Evolutionary conservation across 2,888 invertebrate species (phyloP).

Genomic region (Callinectes sapidus): DNA sequence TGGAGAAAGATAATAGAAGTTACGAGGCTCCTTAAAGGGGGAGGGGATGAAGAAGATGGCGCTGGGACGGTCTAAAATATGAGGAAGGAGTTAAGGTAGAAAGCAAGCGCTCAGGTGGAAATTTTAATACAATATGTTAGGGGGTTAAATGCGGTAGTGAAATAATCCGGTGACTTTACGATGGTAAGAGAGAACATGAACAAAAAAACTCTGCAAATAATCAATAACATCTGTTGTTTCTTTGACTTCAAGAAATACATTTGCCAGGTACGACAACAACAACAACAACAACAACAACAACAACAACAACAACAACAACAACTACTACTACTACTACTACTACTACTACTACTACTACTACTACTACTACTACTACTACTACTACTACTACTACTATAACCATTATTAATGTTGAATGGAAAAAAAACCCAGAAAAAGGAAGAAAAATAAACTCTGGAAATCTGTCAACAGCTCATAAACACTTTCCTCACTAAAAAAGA

Average conservation of each 20-base stretch:
- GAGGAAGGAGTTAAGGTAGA: background rate
- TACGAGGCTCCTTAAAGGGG: conserved; percentile 1
- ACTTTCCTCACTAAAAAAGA: too few species aligned
- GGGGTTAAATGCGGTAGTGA: background rate
- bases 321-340: background rate
- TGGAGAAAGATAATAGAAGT: background rate
- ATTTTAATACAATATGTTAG: background rate
- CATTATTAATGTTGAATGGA: background rate
- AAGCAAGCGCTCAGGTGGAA: background rate
- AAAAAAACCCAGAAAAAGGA: background rate
- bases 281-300: background rate
- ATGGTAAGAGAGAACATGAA: too few species aligned
- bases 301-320: background rate
- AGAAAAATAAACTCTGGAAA: too few species aligned
- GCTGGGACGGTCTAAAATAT: background rate
- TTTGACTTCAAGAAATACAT: too few species aligned
- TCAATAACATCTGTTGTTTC: too few species aligned
- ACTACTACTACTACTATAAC: background rate
- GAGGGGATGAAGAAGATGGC: background rate
- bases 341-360: background rate
- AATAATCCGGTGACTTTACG: background rate
- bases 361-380: background rate
- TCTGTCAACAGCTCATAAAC: too few species aligned
- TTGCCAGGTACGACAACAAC: background rate
- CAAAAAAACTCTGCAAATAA: too few species aligned